Evolutionary conservation across 1,140 invertebrate species (phyloP).

Genomic region (Aporrectodea caliginosa): DNA sequence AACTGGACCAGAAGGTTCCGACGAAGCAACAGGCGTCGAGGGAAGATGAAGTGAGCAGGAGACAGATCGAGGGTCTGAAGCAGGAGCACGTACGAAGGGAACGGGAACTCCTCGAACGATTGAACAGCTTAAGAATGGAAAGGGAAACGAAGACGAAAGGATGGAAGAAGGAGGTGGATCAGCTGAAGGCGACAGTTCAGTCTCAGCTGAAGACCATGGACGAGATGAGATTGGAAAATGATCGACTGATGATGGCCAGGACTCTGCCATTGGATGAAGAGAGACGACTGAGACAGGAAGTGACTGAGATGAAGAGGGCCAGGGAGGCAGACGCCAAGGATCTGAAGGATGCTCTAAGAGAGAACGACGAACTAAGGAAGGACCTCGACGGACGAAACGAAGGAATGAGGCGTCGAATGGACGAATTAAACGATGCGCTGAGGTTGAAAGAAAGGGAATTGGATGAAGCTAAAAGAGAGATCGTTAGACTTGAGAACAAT

Average conservation of each 20-base stretch:
- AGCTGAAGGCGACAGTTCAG: neutral
- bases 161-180: neutral
- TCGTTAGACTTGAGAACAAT: neutral
- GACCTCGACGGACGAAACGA: neutral
- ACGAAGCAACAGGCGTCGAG: neutral
- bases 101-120: neutral
- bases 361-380: neutral
- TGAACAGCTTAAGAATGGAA: neutral
- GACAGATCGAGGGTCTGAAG: neutral
- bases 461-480: neutral
- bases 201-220: neutral
- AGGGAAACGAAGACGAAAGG: neutral
- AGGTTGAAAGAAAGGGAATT: neutral
- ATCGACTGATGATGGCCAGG: neutral
- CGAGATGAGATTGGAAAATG: neutral
- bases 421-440: neutral
- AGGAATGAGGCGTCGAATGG: neutral
- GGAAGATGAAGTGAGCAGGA: neutral
- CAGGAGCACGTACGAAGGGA: neutral
- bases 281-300: neutral
- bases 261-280: neutral
- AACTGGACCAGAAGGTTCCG: neutral
- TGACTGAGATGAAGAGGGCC: neutral
- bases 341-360: neutral
- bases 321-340: neutral